Base-by-base conservation (phyloP, 2,113 vertebrate genomes). In the Neomonachus schauinslandi region DNA sequence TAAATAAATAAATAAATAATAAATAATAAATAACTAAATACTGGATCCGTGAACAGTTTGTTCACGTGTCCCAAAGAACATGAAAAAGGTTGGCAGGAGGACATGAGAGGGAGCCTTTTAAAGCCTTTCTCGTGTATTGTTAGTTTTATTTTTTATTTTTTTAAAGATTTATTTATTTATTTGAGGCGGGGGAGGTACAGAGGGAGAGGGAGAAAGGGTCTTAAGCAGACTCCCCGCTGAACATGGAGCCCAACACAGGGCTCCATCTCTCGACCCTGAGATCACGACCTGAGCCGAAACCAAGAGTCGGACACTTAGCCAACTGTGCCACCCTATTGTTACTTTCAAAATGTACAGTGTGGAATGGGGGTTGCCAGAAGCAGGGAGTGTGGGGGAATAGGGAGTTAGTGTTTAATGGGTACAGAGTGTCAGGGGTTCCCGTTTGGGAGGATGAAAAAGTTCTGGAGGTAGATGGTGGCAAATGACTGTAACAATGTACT, bases 191-290 rank as follows among this genome's bases (percentile, higher is more conserved):
- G 16, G 31, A 67, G 65, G 33, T 7, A 3, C 33, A n/a, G 65
- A 69, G 65, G 33, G 33, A 69, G 15, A 69, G 33, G 65, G 33
- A n/a, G 33, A 69, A 33, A n/a, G 33, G 7, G 65, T n/a, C 33
- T 9, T 33, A 69, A 69, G 33, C 33, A n/a, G 16, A 69, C 15
- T 69, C 33, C 65, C 33, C 33, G 1, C 65, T 69, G 33, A n/a
- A 33, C 0, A 0, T 0, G 3, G 65, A 69, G 7, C 65, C 65
- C 65, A n/a, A 18, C 2, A 9, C 33, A n/a, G 65, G 33, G 33
- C 65, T 69, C 65, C 16, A 9, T 18, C 7, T n/a, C 65, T 18
- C 33, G 0, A 69, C 31, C 65, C 33, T n/a, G 33, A n/a, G 33
- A n/a, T n/a, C 33, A 69, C 8, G 3, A 69, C 16, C 31, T n/a